A percentile compares a stretch with the other conserved stretches of the same genome.
These are phyloP conservation scores for Lithophane socia DNA, from an alignment of 2,888 invertebrate species.

Conservation along the genomic window DNA sequence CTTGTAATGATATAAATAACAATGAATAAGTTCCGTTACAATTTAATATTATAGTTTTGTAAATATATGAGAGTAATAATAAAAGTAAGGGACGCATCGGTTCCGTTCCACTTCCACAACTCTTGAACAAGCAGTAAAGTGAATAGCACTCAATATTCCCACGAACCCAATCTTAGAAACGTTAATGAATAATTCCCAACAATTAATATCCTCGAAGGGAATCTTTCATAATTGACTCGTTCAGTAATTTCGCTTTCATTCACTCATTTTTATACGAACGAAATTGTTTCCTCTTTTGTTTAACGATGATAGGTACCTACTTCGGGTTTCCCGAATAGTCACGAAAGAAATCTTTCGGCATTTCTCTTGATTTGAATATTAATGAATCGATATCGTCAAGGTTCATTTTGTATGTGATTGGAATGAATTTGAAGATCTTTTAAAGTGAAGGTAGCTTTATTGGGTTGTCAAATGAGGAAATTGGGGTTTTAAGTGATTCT, in stretches of 20 bases:
- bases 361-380: constrained; percentile 65
- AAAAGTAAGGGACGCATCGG: too few relatives aligned
- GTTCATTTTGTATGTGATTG: constrained; percentile 53
- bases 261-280: constrained; percentile 50
- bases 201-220: constrained; percentile 60
- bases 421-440: constrained; percentile 52
- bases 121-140: constrained; percentile 42
- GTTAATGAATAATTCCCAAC: constrained; percentile 59
- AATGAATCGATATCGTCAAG: constrained; percentile 63
- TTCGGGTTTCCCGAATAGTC: constrained; percentile 47
- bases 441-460: constrained; percentile 50
- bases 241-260: constrained; percentile 52
- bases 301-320: constrained; percentile 24
- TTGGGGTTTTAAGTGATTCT: constrained; percentile 45
- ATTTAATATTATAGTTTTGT: not conserved
- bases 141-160: constrained; percentile 48
- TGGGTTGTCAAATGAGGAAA: constrained; percentile 51
- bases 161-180: constrained; percentile 44
- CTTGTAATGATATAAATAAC: not conserved
- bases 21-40: too few relatives aligned
- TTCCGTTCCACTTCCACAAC: constrained; percentile 20
- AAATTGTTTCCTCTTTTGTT: constrained; percentile 62
- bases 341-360: constrained; percentile 49
- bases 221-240: constrained; percentile 60
- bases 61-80: too few relatives aligned